Conservation (phyloP, 2,113 vertebrate species). For the Seriola dumerili region DNA sequence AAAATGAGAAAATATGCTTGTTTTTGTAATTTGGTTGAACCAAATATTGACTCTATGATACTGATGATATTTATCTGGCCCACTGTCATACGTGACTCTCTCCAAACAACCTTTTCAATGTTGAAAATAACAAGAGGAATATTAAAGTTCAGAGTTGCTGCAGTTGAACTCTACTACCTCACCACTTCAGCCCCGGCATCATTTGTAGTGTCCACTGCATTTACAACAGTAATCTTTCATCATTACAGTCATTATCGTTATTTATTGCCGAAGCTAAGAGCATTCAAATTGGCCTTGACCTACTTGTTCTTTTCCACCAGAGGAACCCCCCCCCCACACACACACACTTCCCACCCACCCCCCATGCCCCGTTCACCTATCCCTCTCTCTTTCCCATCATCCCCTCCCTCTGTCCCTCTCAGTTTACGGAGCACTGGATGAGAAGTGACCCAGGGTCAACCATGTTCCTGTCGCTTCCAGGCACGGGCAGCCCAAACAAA, state of each 20-base stretch:
- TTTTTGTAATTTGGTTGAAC: not conserved
- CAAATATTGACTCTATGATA: not conserved
- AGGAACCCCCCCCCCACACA: not conserved
- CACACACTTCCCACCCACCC: no score
- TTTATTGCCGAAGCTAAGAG: conserved; percentile 32
- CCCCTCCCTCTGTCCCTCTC: conserved; percentile 49
- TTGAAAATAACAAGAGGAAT: not conserved
- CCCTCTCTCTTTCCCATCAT: conserved; percentile 34
- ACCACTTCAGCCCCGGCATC: conserved; percentile 2
- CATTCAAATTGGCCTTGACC: conserved; percentile 63
- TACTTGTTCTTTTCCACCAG: not conserved
- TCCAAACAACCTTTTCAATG: not conserved
- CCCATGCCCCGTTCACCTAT: conserved; percentile 24
- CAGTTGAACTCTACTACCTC: conserved; percentile 14
- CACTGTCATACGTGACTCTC: not conserved
- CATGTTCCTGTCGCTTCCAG: conserved; percentile 66
- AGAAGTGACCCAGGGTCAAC: conserved; percentile 68
- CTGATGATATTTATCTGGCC: not conserved
- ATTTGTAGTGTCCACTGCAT: conserved; percentile 27
- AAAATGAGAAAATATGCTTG: not conserved
- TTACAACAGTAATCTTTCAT: conserved; percentile 38
- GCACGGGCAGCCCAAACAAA: conserved; percentile 67
- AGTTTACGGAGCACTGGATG: conserved; percentile 65
- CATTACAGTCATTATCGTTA: conserved; percentile 46
- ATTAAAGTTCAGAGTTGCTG: not conserved